A percentile compares a stretch with the other conserved stretches of the same genome.
These are phyloP conservation scores for Nilaparvata lugens DNA, from an alignment of 1,140 invertebrate genomes.

Conservation along the genomic window DNA sequence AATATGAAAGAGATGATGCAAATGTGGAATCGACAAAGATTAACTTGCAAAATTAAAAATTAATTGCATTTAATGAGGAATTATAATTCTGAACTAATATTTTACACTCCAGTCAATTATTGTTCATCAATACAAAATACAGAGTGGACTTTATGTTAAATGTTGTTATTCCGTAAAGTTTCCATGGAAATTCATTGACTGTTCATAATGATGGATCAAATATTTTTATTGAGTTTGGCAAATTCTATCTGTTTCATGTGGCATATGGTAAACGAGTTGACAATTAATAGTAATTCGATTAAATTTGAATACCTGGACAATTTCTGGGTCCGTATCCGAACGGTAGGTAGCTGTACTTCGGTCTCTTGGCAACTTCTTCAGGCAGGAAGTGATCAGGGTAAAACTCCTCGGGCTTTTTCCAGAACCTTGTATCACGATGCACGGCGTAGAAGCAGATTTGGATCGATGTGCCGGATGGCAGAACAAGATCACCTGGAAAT, in stretches of 20 bases:
- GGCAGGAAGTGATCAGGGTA: conserved; percentile 45
- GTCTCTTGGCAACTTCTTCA: conserved; percentile 35
- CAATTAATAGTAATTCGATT: not conserved
- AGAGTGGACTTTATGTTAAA: not conserved
- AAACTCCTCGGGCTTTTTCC: conserved; percentile 43
- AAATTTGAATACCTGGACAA: conserved; percentile 38
- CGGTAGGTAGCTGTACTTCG: conserved; percentile 35
- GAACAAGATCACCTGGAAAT: not conserved
- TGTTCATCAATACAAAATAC: not conserved
- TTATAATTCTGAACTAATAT: no score
- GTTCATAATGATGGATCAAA: not conserved
- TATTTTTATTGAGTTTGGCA: no score
- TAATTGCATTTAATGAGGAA: no score
- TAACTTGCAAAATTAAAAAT: no score
- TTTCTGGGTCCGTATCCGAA: conserved; percentile 41
- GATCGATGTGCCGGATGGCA: conserved; percentile 8
- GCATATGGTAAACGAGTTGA: not conserved
- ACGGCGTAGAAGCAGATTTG: conserved; percentile 23
- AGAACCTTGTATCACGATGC: conserved; percentile 41
- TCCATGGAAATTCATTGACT: no score
- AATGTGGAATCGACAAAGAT: no score
- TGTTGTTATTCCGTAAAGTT: not conserved
- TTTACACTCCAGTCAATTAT: no score
- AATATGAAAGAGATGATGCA: no score
- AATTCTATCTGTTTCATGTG: no score